Conservation (phyloP, 2,888 invertebrate species). For the Rhagophthalmus giganteus region DNA sequence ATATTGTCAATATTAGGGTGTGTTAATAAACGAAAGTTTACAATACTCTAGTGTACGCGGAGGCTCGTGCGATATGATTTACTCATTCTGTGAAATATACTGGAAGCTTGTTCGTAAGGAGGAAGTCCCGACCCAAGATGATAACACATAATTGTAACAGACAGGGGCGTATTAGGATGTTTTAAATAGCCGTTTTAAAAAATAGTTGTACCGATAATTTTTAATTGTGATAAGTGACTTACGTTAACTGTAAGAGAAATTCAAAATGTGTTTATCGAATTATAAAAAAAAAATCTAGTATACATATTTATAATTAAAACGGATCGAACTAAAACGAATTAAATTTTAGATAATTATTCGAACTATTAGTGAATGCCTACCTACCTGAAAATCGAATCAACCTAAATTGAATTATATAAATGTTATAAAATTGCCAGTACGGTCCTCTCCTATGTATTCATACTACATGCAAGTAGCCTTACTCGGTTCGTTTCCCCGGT, state of each 20-base stretch:
- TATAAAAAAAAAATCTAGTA: no score
- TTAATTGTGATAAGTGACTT: no score
- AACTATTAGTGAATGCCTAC: not conserved
- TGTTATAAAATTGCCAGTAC: not conserved
- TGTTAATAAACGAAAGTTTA: slow-evolving; percentile 20
- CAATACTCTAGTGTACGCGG: slow-evolving; percentile 18
- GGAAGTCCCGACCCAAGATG: slow-evolving; percentile 41
- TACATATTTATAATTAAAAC: no score
- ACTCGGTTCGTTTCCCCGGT: no score
- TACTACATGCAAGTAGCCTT: no score
- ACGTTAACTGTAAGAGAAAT: no score
- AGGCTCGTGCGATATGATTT: slow-evolving; percentile 26
- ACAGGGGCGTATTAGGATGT: slow-evolving; percentile 30
- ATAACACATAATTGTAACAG: slow-evolving; percentile 35
- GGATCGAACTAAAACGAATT: no score
- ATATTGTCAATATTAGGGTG: slow-evolving; percentile 15
- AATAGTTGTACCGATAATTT: no score
- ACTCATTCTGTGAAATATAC: slow-evolving; percentile 23
- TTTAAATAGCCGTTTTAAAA: no score
- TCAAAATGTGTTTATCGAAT: no score
- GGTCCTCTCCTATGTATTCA: no score
- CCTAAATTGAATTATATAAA: not conserved
- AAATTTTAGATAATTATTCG: not conserved
- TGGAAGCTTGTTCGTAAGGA: slow-evolving; percentile 34
- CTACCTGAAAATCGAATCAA: not conserved